These are phyloP conservation scores for Sinella curviseta DNA, from an alignment of 1,140 invertebrate species.

Conservation along the genomic window DNA sequence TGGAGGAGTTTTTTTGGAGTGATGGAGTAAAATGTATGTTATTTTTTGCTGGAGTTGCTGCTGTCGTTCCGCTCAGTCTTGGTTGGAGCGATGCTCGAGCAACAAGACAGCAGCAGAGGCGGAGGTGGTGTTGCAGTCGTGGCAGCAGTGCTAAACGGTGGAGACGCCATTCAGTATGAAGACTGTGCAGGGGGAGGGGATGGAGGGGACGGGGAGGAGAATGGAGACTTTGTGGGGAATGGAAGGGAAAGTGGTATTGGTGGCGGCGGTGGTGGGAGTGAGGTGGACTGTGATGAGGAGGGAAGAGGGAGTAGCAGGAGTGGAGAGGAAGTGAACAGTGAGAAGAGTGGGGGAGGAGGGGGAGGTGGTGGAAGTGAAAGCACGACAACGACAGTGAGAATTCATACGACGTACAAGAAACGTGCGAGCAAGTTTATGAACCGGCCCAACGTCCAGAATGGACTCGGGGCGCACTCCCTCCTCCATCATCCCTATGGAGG, in stretches of 20 bases:
- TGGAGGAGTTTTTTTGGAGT: too few species aligned
- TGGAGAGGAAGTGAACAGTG: background rate
- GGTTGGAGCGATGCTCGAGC: background rate
- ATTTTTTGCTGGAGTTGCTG: too few species aligned
- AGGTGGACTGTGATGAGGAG: too few species aligned
- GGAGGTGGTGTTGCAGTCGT: background rate
- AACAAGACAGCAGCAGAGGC: background rate
- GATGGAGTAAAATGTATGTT: background rate
- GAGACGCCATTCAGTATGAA: too few species aligned
- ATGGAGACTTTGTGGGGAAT: too few species aligned
- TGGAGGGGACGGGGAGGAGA: too few species aligned
- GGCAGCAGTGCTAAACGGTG: background rate
- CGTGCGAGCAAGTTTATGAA: slow-evolving; percentile 11
- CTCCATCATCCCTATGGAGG: background rate
- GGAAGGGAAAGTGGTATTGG: background rate
- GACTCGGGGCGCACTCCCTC: background rate
- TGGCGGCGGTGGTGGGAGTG: background rate
- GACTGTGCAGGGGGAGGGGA: too few species aligned
- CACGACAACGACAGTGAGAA: background rate
- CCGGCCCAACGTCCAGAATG: slow-evolving; percentile 1
- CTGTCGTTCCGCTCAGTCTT: background rate
- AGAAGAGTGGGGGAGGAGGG: background rate
- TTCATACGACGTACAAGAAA: slow-evolving; percentile 21
- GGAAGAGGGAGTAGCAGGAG: background rate
- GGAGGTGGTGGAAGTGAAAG: background rate